These are phyloP conservation scores for Drosophila demipolita DNA, from an alignment of 2,888 invertebrate species.

Conservation along the genomic window DNA sequence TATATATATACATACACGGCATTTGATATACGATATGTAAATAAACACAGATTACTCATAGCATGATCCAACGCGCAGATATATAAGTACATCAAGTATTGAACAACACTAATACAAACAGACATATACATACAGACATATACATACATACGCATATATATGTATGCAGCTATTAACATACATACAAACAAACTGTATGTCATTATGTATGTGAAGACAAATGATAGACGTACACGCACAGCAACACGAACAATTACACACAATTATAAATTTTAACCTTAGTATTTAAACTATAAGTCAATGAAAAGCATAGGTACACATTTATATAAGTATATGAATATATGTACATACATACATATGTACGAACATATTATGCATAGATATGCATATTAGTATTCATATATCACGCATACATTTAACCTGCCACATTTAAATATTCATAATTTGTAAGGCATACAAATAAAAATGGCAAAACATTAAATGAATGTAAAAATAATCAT, in stretches of 20 bases:
- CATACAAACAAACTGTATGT: slow-evolving; percentile 13
- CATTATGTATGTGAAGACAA: slow-evolving; percentile 12
- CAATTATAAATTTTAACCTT: background rate
- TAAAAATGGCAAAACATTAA: slow-evolving; percentile 22
- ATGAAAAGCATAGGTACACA: background rate
- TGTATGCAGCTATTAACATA: slow-evolving; percentile 15
- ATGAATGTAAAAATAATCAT: background rate
- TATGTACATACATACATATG: slow-evolving; percentile 6
- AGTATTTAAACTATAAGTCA: background rate
- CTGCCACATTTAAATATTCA: background rate
- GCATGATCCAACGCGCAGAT: slow-evolving; percentile 29
- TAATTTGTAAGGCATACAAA: slow-evolving; percentile 9
- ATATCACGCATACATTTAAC: background rate
- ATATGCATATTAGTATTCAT: slow-evolving; percentile 9
- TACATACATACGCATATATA: slow-evolving; percentile 1
- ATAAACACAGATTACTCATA: slow-evolving; percentile 31
- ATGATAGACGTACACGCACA: slow-evolving; percentile 13
- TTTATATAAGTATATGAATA: background rate
- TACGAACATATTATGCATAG: slow-evolving; percentile 1
- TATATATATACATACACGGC: slow-evolving; percentile 39
- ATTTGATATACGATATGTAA: slow-evolving; percentile 16
- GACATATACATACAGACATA: slow-evolving; percentile 23
- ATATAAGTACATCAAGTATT: slow-evolving; percentile 39
- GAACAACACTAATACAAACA: slow-evolving; percentile 25
- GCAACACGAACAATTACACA: slow-evolving; percentile 1